phyloP scores from a whole-genome alignment of 1,140 invertebrate species.

The Aphaenogaster ashmeadi region DNA sequence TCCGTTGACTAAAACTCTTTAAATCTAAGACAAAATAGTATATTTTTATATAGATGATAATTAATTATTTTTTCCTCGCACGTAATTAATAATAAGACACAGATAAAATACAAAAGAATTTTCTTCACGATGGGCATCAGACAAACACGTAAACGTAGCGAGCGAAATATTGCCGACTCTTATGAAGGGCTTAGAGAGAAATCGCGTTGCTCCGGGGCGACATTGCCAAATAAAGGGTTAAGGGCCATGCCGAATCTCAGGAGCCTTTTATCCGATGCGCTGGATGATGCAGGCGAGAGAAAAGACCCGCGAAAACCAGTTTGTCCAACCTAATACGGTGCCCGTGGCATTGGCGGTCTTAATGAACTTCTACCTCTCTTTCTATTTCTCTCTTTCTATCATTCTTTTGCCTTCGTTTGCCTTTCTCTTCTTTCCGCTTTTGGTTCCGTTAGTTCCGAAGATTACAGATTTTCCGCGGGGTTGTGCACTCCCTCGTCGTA shows the following conservation, averaged over 20 bases:
- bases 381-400: not conserved
- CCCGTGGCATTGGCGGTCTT: constrained; percentile 76
- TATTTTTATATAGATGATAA: not conserved
- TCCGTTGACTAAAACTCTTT: constrained; percentile 6
- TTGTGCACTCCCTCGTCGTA: not conserved
- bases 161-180: constrained; percentile 41
- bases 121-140: not conserved
- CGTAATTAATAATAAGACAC: not conserved
- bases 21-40: not conserved
- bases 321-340: constrained; percentile 79
- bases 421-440: not conserved
- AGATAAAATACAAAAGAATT: not conserved
- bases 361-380: constrained; percentile 78
- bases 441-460: not conserved
- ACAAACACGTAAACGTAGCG: constrained; percentile 6
- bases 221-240: constrained; percentile 75
- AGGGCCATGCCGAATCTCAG: constrained; percentile 76
- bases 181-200: constrained; percentile 49
- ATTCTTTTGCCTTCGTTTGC: not conserved
- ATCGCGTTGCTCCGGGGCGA: constrained; percentile 58
- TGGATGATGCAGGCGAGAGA: constrained; percentile 74
- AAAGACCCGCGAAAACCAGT: constrained; percentile 83
- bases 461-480: constrained; percentile 16
- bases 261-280: constrained; percentile 75
- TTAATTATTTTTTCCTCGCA: not conserved